Conservation (phyloP, 23 tunicate species). For the Halocynthia aurantium region DNA sequence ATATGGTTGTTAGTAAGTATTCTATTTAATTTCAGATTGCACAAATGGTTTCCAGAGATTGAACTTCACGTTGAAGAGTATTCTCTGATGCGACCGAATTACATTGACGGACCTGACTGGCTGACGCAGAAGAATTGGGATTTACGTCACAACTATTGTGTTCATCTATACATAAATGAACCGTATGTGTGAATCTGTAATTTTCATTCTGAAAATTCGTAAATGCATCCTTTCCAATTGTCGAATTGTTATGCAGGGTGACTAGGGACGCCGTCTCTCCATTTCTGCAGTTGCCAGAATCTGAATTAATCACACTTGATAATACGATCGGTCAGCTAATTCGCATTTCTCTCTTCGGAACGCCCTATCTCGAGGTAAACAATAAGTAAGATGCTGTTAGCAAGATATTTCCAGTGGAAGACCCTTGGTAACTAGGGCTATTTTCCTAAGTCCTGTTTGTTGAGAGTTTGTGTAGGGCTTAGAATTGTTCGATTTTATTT, state of each 20-base stretch:
- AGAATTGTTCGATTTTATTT: no score
- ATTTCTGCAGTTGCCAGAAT: not conserved
- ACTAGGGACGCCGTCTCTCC: constrained; percentile 1
- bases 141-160: constrained; percentile 25
- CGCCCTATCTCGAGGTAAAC: constrained; percentile 18
- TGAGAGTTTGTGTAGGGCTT: no score
- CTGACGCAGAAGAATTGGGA: constrained; percentile 21
- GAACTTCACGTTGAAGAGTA: constrained; percentile 24
- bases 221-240: not conserved
- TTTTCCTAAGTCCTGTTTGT: no score
- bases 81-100: constrained; percentile 26
- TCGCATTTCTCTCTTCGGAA: constrained; percentile 23
- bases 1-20: no score
- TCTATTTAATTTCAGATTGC: constrained; percentile 1
- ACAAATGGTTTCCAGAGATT: constrained; percentile 14
- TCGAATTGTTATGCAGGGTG: not conserved
- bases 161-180: constrained; percentile 20
- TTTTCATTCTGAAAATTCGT: not conserved
- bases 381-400: no score
- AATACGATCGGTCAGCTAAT: constrained; percentile 19
- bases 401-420: no score
- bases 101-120: constrained; percentile 12
- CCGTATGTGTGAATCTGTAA: constrained; percentile 8
- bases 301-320: constrained; percentile 17
- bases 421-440: no score